phyloP scores from a whole-genome alignment of 2,888 invertebrate species.

The Hirtodrosophila duncani region DNA sequence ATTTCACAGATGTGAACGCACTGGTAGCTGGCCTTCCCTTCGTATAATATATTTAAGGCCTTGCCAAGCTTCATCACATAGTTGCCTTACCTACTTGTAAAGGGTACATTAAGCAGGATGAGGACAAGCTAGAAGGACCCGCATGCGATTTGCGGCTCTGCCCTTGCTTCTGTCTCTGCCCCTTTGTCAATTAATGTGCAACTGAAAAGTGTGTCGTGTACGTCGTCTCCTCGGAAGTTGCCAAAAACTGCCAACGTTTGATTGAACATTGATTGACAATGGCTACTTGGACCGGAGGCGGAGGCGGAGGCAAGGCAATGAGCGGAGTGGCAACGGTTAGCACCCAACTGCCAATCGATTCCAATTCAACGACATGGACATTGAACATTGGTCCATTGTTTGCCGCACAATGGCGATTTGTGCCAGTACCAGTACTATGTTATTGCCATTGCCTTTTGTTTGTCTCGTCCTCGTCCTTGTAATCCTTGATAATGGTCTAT shows the following conservation, averaged over 20 bases:
- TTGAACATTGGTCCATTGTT: constrained; percentile 42
- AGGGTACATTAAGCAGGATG: not conserved
- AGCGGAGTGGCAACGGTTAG: constrained; percentile 19
- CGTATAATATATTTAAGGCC: too few species aligned
- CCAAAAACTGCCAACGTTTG: constrained; percentile 53
- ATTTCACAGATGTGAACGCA: too few species aligned
- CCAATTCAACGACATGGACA: constrained; percentile 46
- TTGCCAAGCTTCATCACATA: too few species aligned
- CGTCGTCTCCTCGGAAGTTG: constrained; percentile 57
- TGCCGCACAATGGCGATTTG: constrained; percentile 49
- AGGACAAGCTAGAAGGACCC: constrained; percentile 44
- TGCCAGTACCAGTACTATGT: constrained; percentile 20
- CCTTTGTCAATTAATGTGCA: not conserved
- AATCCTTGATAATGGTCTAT: constrained; percentile 66
- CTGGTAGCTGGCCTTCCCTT: too few species aligned
- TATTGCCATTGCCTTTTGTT: not conserved
- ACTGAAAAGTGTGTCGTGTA: constrained; percentile 39
- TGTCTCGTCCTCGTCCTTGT: constrained; percentile 44
- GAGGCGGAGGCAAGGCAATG: not conserved
- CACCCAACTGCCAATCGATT: constrained; percentile 56
- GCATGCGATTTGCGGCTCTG: constrained; percentile 55
- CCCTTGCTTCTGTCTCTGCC: not conserved
- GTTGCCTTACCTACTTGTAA: too few species aligned
- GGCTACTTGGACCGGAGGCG: constrained; percentile 1
- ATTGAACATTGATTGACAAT: constrained; percentile 67